Evolutionary conservation across 2,888 invertebrate genomes (phyloP), one percentile per base, ranked within the genome.

Genomic region (Autographa gamma): DNA sequence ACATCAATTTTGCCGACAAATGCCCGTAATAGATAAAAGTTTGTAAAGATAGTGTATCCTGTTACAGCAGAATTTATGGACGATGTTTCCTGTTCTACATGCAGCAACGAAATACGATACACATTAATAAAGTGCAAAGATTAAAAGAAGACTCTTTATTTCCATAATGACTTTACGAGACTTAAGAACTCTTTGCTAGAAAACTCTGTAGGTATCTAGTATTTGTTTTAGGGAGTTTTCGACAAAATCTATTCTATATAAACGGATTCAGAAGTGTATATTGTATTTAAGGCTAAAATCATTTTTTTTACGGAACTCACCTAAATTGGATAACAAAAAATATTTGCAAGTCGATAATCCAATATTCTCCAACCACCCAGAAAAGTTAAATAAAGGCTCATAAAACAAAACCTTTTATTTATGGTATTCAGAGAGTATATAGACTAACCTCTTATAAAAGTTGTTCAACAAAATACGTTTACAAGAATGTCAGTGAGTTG

Each of bases 1-100:
- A 77, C 83, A 80, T 85, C 85, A 81, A 79, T 82, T 79, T 66
- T 56, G 62, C 71, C 77, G 77, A 82, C 82, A 82, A 82, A 86
- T 79, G 72, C 73, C 74, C 77, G 70, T 80, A 80, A 83, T 82
- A 81, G 78, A 81, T 84, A 80, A 77, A 83, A 79, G 77, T 83
- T 82, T 81, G 77, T 67, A 74, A 76, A 80, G 79, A 80, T 80
- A 80, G 73, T 73, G 80, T 82, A 81, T 80, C 80, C 84, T 77
- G 71, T 74, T 77, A 78, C 79, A 73, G 66, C 67, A 59, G 67
- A 75, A 84, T 84, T 81, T 82, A 86, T 82, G 81, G 78, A 66
- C 63, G 63, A 71, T 79, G 66, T 75, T 83, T 84, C 80, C 83
- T 81, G 81, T 74, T 67, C 67, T 72, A 63, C 67, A 77, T 76